Evolutionary conservation across 2,888 invertebrate species (phyloP), one percentile per base, ranked within the genome.

Genomic region (Pterobdella sp.): DNA sequence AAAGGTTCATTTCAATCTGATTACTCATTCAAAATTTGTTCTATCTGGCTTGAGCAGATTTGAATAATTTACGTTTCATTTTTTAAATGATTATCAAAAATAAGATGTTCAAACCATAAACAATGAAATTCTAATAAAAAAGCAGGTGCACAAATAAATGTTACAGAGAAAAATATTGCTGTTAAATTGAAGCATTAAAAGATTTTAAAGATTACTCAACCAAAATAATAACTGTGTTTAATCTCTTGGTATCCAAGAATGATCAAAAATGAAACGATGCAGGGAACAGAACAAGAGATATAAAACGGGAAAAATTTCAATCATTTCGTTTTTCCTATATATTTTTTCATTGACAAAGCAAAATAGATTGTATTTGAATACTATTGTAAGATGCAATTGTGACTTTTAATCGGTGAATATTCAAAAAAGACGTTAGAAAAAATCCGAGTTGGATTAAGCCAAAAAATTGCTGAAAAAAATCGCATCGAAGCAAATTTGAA

Each of bases 131-230:
- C 14, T 34, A 65, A 65, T 4, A 65, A 65, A 65, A 18, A 65
- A 65, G 35, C 26, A 65, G 22, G 32, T 35, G n/a, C 14, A 65
- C 14, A 65, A 65, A n/a, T 4, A 29, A 29, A 14, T 7, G 32
- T 34, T 65, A 34, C 36, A 67, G n/a, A n/a, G 37, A n/a, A 69
- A 69, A 69, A 69, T 69, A 69, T 69, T 69, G 69, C 69, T 69
- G 69, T 69, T 32, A 69, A 49, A 69, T 32, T 69, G 69, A 69
- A 69, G 69, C 69, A 69, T 42, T 52, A 69, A 69, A 29, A 31
- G 52, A 52, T 34, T 32, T 34, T 65, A n/a, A 32, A 29, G 32
- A 35, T 34, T 32, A 65, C 29, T 34, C 14, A 34, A 65, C 32
- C 4, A 65, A 65, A 65, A 7, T 10, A 29, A 4, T n/a, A 29